Percentiles rank a stretch among this genome's conserved stretches.
These are phyloP conservation scores for Isoperla grammatica DNA, from an alignment of 2,888 invertebrate species.

Conservation along the genomic window DNA sequence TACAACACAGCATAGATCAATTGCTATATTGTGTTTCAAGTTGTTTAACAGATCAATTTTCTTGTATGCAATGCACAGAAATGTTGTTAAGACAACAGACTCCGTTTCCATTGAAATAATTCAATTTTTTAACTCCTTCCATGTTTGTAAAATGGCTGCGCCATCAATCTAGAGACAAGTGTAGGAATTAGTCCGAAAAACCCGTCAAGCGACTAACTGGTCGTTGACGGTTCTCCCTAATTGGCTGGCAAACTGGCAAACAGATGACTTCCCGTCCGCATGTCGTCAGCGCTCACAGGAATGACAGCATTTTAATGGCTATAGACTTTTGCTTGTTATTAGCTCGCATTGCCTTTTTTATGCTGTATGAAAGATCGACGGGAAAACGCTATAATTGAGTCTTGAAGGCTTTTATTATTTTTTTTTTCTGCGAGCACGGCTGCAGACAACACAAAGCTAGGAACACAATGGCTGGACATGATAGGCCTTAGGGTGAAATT, in stretches of 20 bases:
- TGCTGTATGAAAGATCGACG: not conserved
- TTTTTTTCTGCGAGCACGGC: too few relatives aligned
- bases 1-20: too few relatives aligned
- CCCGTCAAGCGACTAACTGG: slow-evolving; percentile 1
- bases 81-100: too few relatives aligned
- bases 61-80: too few relatives aligned
- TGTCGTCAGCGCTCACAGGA: slow-evolving; percentile 12
- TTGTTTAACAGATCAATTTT: too few relatives aligned
- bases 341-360: slow-evolving; percentile 4
- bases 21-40: too few relatives aligned
- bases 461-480: too few relatives aligned
- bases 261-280: slow-evolving; percentile 10
- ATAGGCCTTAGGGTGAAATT: too few relatives aligned
- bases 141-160: slow-evolving; percentile 13
- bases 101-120: too few relatives aligned
- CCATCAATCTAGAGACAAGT: slow-evolving; percentile 14
- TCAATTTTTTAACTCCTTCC: not conserved
- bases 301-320: slow-evolving; percentile 8
- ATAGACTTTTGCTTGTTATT: not conserved
- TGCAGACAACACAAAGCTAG: too few relatives aligned
- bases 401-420: not conserved
- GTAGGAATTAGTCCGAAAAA: slow-evolving; percentile 14
- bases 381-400: slow-evolving; percentile 10
- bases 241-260: slow-evolving; percentile 21
- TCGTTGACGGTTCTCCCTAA: slow-evolving; percentile 11